Evolutionary conservation across 2,888 invertebrate genomes (phyloP), one percentile per base, ranked within the genome.

Genomic region (Dastarcus helophoroides): DNA sequence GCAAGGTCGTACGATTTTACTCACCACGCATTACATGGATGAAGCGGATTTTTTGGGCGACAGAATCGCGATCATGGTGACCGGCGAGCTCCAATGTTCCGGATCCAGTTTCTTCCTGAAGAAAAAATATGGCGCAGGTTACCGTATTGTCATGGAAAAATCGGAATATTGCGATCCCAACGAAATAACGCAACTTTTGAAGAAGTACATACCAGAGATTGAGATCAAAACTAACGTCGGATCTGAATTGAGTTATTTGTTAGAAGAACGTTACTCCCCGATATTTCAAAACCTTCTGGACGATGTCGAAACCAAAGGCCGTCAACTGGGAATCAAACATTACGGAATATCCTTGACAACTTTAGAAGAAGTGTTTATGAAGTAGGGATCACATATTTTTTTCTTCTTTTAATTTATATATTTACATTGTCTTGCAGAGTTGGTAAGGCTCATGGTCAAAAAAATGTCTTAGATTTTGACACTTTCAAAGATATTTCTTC

Each of bases 21-120:
- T 86, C 36, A 79, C 84, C 1, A 83, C 82, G 0, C 81, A 86
- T 56, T 82, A 80, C 52, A 85, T 86, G 84, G 84, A 86, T 48
- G 85, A 86, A 57, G 85, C 86, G 1, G 86, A 86, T 56, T 65
- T 79, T 26, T 65, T 85, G 2, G 85, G 84, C 1, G 85, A 86
- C 60, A 67, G 83, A 26, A 81, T 86, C 40, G 85, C 82, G 5
- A 85, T 86, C 36, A 79, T 86, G 79, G 73, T 80, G 3, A 69
- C 71, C 27, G 86, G 86, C 1, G 67, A 71, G 15, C 61, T 86
- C 17, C 76, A 79, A 50, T 83, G 84, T 48, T 71, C 75, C 35
- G 85, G 85, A 7, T 76, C 79, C 0, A 76, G 80, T 0, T 76
- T 73, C 52, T 83, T 73, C 52, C 65, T 88, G 25, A 88, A 88